Percentiles rank a stretch among this genome's conserved stretches.
phyloP scores from a whole-genome alignment of 2,888 invertebrate genomes.

The Magallana nippona region DNA sequence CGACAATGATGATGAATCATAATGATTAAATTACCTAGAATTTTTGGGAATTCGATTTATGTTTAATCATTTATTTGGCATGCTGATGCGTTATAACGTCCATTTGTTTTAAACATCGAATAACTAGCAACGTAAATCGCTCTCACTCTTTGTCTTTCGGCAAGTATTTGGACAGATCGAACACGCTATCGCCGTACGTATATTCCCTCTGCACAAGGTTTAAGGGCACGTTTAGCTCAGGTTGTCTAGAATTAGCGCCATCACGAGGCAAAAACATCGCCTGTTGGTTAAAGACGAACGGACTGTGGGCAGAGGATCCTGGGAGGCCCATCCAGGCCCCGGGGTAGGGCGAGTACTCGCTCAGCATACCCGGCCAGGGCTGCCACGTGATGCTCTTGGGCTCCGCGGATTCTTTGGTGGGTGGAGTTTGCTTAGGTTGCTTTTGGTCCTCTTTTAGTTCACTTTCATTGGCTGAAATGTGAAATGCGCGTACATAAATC shows the following conservation, averaged over 20 bases:
- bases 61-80: no score
- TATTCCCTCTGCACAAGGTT: slow-evolving; percentile 46
- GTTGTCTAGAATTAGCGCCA: background rate
- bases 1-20: no score
- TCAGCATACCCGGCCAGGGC: slow-evolving; percentile 36
- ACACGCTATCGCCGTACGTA: background rate
- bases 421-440: slow-evolving; percentile 15
- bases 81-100: no score
- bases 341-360: slow-evolving; percentile 29
- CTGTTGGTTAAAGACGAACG: slow-evolving; percentile 16
- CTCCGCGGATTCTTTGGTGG: slow-evolving; percentile 16
- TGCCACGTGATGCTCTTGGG: slow-evolving; percentile 38
- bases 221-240: slow-evolving; percentile 36
- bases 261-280: background rate
- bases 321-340: slow-evolving; percentile 34
- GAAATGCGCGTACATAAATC: background rate
- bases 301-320: background rate
- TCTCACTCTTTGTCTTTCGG: slow-evolving; percentile 5
- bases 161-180: slow-evolving; percentile 8
- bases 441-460: slow-evolving; percentile 1
- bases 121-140: no score
- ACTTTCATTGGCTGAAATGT: slow-evolving; percentile 16
- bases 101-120: no score
- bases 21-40: no score
- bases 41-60: no score